Conservation (phyloP, 2,113 vertebrate genomes). For the Crotalus horridus region DNA sequence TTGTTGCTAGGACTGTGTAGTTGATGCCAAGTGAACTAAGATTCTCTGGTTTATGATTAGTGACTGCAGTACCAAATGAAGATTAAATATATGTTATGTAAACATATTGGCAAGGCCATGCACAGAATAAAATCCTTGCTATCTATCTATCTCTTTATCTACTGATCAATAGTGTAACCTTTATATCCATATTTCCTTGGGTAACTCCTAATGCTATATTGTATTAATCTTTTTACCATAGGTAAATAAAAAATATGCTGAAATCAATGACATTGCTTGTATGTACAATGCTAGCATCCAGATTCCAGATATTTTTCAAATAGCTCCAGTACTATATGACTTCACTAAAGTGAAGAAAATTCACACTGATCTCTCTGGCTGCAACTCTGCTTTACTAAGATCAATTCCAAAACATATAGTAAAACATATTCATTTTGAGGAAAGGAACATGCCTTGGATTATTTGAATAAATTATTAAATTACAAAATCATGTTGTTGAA, state of each 20-base stretch:
- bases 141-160: neutral
- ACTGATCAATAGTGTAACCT: neutral
- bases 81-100: neutral
- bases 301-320: neutral
- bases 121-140: neutral
- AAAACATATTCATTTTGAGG: constrained; percentile 1
- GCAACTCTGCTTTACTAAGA: neutral
- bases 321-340: neutral
- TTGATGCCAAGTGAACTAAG: neutral
- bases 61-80: neutral
- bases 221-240: neutral
- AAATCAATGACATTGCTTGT: constrained; percentile 1
- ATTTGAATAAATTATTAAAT: constrained; percentile 57
- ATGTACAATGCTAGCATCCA: neutral
- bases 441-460: constrained; percentile 19
- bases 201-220: neutral
- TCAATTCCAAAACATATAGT: neutral
- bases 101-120: neutral
- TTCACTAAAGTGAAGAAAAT: constrained; percentile 5
- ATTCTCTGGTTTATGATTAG: neutral
- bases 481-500: constrained; percentile 43
- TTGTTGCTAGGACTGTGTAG: neutral
- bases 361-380: neutral
- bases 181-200: neutral
- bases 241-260: neutral